Percentiles rank a stretch among this genome's conserved stretches.
phyloP scores from a whole-genome alignment of 92 coral and sea anemone genomes.

The Chrysogorgia sp. region DNA sequence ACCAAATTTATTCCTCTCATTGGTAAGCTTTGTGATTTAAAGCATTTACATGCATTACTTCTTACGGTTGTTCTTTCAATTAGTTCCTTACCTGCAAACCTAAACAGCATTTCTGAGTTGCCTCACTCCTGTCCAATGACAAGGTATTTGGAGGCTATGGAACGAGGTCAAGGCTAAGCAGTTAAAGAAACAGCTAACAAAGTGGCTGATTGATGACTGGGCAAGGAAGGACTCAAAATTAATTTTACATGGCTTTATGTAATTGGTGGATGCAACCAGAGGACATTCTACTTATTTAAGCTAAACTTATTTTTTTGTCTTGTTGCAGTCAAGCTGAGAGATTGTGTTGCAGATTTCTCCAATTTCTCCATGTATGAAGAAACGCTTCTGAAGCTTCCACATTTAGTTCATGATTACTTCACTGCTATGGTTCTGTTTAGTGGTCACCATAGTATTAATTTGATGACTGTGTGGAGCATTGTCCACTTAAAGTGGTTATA shows the following conservation, averaged over 20 bases:
- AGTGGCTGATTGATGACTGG: too few relatives aligned
- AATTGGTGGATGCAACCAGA: constrained; percentile 53
- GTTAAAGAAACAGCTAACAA: too few relatives aligned
- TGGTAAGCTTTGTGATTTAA: constrained; percentile 47
- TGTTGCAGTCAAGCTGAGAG: constrained; percentile 49
- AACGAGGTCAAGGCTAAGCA: constrained; percentile 57
- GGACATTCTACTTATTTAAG: constrained; percentile 43
- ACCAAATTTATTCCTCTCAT: too few relatives aligned
- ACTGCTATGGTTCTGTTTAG: too few relatives aligned
- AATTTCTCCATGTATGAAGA: constrained; percentile 54
- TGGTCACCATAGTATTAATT: too few relatives aligned
- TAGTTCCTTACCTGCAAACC: too few relatives aligned
- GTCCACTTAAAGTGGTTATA: constrained; percentile 56
- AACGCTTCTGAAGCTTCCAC: constrained; percentile 30
- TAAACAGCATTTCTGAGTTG: too few relatives aligned
- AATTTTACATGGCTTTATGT: too few relatives aligned
- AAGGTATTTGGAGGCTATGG: constrained; percentile 51
- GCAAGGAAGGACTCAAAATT: constrained; percentile 56
- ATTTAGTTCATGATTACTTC: constrained; percentile 37
- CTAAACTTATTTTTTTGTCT: constrained; percentile 39
- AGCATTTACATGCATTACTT: constrained; percentile 16
- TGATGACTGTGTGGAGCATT: constrained; percentile 63
- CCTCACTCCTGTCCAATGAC: too few relatives aligned
- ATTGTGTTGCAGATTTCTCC: constrained; percentile 61
- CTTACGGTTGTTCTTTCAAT: too few relatives aligned